These are phyloP conservation scores for Aulostomus chinensis DNA, from an alignment of 2,797 vertebrate genomes.

Conservation along the genomic window DNA sequence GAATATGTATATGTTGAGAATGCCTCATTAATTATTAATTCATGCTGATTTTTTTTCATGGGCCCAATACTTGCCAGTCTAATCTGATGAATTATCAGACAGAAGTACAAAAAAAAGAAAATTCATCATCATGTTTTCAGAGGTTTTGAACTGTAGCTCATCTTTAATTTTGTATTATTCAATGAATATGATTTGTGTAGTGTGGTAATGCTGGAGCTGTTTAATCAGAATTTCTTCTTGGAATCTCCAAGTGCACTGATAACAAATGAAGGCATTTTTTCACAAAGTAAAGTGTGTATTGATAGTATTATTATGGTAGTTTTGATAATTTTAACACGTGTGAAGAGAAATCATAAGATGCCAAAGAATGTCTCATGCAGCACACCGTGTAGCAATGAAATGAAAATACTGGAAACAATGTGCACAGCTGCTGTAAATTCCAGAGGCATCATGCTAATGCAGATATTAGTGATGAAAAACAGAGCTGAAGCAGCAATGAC, in stretches of 20 bases:
- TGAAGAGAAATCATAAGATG: too few relatives aligned
- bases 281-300: background rate
- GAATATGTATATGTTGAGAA: conserved; percentile 87
- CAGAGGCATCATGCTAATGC: too few relatives aligned
- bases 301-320: conserved; percentile 1
- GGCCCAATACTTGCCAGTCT: conserved; percentile 77
- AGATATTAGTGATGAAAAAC: too few relatives aligned
- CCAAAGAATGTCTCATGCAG: too few relatives aligned
- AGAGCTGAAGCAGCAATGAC: too few relatives aligned
- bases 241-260: conserved; percentile 47
- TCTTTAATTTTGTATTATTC: conserved; percentile 75
- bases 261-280: conserved; percentile 6
- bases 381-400: too few relatives aligned
- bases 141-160: conserved; percentile 68
- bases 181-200: conserved; percentile 67
- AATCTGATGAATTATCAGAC: conserved; percentile 80
- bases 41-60: conserved; percentile 86
- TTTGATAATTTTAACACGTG: background rate
- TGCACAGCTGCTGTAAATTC: too few relatives aligned
- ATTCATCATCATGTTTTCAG: conserved; percentile 80
- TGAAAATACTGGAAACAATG: too few relatives aligned
- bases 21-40: conserved; percentile 89
- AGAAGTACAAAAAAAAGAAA: conserved; percentile 71
- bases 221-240: conserved; percentile 49
- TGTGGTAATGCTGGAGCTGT: conserved; percentile 57